Percentiles rank a stretch among this genome's conserved stretches.
Evolutionary conservation across 2,113 vertebrate genomes (phyloP).

Genomic region (Anas platyrhynchos): DNA sequence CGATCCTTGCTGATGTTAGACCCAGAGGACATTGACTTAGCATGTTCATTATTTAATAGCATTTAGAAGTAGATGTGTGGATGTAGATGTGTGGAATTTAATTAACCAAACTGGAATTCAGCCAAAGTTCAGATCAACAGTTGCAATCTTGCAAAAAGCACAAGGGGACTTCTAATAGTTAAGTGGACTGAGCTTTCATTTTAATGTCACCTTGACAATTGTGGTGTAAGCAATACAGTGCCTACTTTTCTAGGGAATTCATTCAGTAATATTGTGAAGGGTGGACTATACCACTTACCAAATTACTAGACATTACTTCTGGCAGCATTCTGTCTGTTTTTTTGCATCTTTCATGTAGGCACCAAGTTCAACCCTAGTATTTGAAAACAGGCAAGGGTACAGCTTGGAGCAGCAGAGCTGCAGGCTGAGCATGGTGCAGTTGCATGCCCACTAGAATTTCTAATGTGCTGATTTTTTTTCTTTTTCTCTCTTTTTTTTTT

Average conservation of each 20-base stretch:
- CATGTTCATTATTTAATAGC: background rate
- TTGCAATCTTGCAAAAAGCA: constrained; percentile 6
- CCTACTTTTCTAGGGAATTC: background rate
- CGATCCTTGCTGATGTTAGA: background rate
- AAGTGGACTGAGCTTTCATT: constrained; percentile 21
- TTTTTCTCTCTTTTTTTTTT: background rate
- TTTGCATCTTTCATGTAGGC: background rate
- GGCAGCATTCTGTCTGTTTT: background rate
- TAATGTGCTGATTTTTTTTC: background rate
- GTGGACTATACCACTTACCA: background rate
- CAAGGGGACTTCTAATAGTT: background rate
- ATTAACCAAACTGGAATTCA: constrained; percentile 30
- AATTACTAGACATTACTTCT: constrained; percentile 7
- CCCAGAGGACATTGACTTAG: background rate
- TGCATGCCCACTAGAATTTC: constrained; percentile 35
- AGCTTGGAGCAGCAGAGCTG: background rate
- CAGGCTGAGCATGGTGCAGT: background rate
- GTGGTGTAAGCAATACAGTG: background rate
- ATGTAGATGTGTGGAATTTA: constrained; percentile 22
- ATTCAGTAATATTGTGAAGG: background rate
- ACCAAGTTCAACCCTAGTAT: background rate
- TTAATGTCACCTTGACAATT: constrained; percentile 51
- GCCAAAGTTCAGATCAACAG: background rate
- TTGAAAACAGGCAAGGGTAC: background rate
- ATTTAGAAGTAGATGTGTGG: background rate